A percentile compares a stretch with the other conserved stretches of the same genome.
phyloP scores from a whole-genome alignment of 2,797 vertebrate genomes.

The Chrosomus eos region DNA sequence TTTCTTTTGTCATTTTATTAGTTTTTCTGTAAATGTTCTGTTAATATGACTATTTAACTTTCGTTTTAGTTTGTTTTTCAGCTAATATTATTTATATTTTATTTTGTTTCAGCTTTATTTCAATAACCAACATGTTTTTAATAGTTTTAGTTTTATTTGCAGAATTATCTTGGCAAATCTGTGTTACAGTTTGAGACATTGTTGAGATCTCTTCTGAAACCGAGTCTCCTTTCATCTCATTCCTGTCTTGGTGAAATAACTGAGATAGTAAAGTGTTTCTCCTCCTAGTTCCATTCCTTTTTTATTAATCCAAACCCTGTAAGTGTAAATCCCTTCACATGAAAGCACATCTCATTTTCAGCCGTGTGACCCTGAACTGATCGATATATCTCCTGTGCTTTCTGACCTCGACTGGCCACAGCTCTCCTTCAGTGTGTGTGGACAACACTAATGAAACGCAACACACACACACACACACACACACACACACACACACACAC shows the following conservation, averaged over 20 bases:
- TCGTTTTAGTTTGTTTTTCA: no score
- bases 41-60: not conserved
- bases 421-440: not conserved
- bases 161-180: not conserved
- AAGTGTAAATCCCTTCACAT: not conserved
- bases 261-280: not conserved
- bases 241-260: not conserved
- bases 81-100: not conserved
- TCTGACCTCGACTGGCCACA: constrained; percentile 4
- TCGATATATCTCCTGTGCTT: not conserved
- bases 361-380: not conserved
- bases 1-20: no score
- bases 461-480: not conserved
- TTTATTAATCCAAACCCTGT: not conserved
- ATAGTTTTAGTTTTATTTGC: not conserved
- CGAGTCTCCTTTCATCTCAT: not conserved
- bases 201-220: not conserved
- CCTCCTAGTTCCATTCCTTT: not conserved
- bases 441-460: not conserved
- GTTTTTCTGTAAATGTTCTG: not conserved
- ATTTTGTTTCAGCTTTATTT: not conserved
- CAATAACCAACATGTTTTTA: not conserved
- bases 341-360: not conserved
- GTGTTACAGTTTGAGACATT: no score
- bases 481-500: not conserved